These are phyloP conservation scores for Microvelia longipes DNA, from an alignment of 1,140 invertebrate genomes.

Conservation along the genomic window DNA sequence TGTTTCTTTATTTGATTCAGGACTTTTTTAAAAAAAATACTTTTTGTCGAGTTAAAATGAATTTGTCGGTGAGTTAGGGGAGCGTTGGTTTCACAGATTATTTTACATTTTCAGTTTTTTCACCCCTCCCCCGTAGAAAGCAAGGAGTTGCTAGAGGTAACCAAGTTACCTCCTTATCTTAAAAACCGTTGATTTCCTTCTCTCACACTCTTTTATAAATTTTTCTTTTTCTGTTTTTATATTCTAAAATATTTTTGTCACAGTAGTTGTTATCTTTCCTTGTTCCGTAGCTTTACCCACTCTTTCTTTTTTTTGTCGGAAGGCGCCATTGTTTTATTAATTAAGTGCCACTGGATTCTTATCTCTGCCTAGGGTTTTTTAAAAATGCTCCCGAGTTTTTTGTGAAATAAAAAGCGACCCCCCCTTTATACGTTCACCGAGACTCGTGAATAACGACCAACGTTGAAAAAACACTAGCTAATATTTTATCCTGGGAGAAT, in stretches of 20 bases:
- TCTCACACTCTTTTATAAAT: not conserved
- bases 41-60: no score
- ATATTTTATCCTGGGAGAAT: not conserved
- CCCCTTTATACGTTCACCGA: no score
- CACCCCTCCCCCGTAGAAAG: no score
- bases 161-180: not conserved
- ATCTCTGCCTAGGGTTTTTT: no score
- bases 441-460: no score
- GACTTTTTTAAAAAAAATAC: no score
- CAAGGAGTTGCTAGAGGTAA: not conserved
- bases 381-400: not conserved
- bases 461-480: not conserved
- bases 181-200: not conserved
- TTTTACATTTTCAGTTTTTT: no score
- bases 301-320: not conserved
- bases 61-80: no score
- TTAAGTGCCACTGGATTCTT: not conserved
- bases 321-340: not conserved
- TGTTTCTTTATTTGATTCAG: no score
- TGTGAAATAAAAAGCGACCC: not conserved
- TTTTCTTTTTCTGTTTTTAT: not conserved
- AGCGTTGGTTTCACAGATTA: no score
- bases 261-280: not conserved
- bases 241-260: not conserved
- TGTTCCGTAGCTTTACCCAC: not conserved